Evolutionary conservation across 2,888 invertebrate genomes (phyloP), one percentile per base, ranked within the genome.

Genomic region (Maniola hyperantus): DNA sequence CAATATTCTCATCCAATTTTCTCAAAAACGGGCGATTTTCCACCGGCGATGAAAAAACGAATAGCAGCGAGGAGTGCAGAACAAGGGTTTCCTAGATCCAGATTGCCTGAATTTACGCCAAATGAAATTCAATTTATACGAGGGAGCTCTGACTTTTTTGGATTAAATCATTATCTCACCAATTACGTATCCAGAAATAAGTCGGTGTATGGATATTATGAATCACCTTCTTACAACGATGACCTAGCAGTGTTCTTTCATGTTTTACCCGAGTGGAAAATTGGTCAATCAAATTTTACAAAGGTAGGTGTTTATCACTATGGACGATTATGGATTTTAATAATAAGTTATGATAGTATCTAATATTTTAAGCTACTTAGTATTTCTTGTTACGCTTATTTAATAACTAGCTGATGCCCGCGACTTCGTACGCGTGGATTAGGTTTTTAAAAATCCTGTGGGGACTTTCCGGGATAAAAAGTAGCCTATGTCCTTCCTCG

Each of bases 131-230:
- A 74, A 6, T 77, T 75, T 36, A 69, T 83, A 5, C 75, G 73
- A 42, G 83, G 83, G 0, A 76, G 75, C 11, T 74, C 79, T 0
- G 83, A 83, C 66, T 79, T 77, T 68, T 78, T 80, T 8, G 79
- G 95, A 13, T 79, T 96, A n/a, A 96, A 96, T 75, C 92, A 94
- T 68, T 96, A 96, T 78, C 93, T 94, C 0, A 83, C 93, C 0
- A 79, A 15, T 6, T 68, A 70, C 5, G 68, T 75, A n/a, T 78
- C 74, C 50, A 75, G 76, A 58, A 77, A 78, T 42, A 71, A 71
- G 13, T 70, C 76, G 6, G 71, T 72, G 0, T 53, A 72, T 44
- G 58, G 57, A 10, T 20, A 5, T 18, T 13, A 66, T 55, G 48
- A 53, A 5, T 51, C 59, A 13, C 76, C 76, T 13, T 77, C 76